Conservation (phyloP, 2,888 invertebrate species). For the Ophonus ardosiacus region DNA sequence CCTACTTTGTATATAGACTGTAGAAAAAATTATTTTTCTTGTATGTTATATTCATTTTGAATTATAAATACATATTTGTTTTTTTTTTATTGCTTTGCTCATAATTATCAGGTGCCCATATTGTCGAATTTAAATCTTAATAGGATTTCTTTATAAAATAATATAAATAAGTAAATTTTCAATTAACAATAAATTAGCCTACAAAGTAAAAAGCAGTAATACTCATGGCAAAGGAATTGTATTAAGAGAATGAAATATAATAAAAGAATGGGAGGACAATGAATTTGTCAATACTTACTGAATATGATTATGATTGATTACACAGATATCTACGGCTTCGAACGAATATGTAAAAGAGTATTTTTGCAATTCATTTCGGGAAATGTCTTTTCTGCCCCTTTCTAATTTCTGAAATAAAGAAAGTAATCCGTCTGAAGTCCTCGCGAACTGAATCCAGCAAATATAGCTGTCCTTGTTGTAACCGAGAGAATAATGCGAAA, state of each 20-base stretch:
- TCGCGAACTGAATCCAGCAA: conserved; percentile 25
- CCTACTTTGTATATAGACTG: too few species aligned
- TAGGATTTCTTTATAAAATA: too few species aligned
- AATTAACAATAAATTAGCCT: background rate
- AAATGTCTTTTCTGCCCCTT: conserved; percentile 51
- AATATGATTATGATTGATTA: conserved; percentile 47
- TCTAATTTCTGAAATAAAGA: conserved; percentile 66
- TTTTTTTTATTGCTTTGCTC: too few species aligned
- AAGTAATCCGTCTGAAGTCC: conserved; percentile 64
- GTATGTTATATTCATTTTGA: too few species aligned
- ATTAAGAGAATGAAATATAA: conserved; percentile 5
- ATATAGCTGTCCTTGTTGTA: conserved; percentile 5
- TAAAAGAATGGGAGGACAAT: conserved; percentile 42
- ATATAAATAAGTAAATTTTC: too few species aligned
- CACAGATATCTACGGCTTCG: conserved; percentile 23
- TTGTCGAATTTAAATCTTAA: too few species aligned
- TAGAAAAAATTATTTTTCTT: too few species aligned
- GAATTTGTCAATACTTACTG: conserved; percentile 32
- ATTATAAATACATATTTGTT: too few species aligned
- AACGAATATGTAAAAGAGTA: conserved; percentile 49
- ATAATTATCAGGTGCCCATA: too few species aligned
- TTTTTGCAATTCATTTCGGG: conserved; percentile 49
- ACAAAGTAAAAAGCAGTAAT: background rate
- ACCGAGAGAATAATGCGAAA: conserved; percentile 42
- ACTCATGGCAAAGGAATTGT: background rate